phyloP scores from a whole-genome alignment of 2,113 vertebrate genomes.

The Xyliphius kryptos region DNA sequence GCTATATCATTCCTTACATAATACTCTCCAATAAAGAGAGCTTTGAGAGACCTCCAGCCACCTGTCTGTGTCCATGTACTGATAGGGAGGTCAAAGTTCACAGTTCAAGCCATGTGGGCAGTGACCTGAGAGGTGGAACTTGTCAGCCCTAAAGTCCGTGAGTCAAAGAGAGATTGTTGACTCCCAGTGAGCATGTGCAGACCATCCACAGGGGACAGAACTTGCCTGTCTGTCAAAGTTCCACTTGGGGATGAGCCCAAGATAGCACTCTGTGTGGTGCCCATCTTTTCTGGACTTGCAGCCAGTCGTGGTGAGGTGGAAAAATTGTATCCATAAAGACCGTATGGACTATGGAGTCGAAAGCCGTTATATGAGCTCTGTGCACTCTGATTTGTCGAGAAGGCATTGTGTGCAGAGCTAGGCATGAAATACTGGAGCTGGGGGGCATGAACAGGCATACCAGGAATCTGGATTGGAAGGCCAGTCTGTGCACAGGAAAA shows the following conservation, averaged over 20 bases:
- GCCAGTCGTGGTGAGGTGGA: slow-evolving; percentile 94
- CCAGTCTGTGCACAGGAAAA: slow-evolving; percentile 85
- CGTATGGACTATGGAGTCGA: slow-evolving; percentile 89
- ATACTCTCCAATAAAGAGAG: no score
- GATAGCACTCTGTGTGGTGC: slow-evolving; percentile 84
- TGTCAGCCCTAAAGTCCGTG: slow-evolving; percentile 83
- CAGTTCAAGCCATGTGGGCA: slow-evolving; percentile 91
- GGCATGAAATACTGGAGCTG: slow-evolving; percentile 88
- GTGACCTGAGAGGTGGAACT: slow-evolving; percentile 86
- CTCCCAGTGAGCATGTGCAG: slow-evolving; percentile 86
- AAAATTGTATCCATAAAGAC: slow-evolving; percentile 96
- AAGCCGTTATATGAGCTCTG: slow-evolving; percentile 86
- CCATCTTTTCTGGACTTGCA: slow-evolving; percentile 94
- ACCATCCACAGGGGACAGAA: slow-evolving; percentile 81
- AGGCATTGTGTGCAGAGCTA: slow-evolving; percentile 71
- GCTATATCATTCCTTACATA: no score
- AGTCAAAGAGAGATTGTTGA: slow-evolving; percentile 97
- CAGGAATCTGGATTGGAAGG: slow-evolving; percentile 85
- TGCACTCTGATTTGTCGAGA: slow-evolving; percentile 60
- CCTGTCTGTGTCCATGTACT: no score
- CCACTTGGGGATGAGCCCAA: slow-evolving; percentile 93
- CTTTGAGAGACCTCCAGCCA: slow-evolving; percentile 23
- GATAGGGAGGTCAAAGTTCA: slow-evolving; percentile 45
- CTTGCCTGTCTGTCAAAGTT: slow-evolving; percentile 93
- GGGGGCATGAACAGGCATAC: slow-evolving; percentile 78